Evolutionary conservation across 2,113 vertebrate species (phyloP), one percentile per base, ranked within the genome.

Genomic region (Spea multiplicata): DNA sequence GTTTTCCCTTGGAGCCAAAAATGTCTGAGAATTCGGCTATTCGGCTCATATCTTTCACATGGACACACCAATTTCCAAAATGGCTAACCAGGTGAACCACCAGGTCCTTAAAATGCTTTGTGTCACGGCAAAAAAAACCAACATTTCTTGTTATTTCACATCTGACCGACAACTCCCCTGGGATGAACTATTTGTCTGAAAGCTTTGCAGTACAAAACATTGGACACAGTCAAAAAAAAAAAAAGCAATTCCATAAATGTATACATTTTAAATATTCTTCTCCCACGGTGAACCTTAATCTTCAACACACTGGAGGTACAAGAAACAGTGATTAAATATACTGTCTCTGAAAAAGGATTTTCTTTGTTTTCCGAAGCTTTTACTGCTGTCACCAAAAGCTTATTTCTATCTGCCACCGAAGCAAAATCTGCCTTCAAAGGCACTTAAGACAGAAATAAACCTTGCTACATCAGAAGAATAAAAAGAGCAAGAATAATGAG

Each of bases 401-500:
- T 75, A 76, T 82, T 85, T 67, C 6, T 81, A 82, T 79, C 53
- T 83, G 73, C 75, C 5, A 0, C 78, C 82, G 16, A 75, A 81
- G 70, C 73, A 45, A 7, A 71, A 61, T 65, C 9, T 81, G 0
- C 84, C 81, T 86, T 91, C 81, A 86, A 88, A 88, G 78, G 44
- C 46, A 75, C 1, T 66, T 75, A 50, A 86, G 64, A 55, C 48
- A 73, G 71, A 12, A 79, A 77, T 79, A 83, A 84, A 66, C n/a
- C 73, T 84, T 50, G 12, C 2, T 13, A 70, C 50, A 81, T 81
- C 74, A 83, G 71, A 89, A 72, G 44, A 81, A 82, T n/a, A 71
- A 52, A 84, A 81, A 69, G 47, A 82, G 46, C 50, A 79, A 17
- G 52, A 87, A 87, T 86, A 84, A 84, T 87, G 75, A 86, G 55